Conservation (phyloP, 2,888 invertebrate genomes). For the Xestia sexstrigata region DNA sequence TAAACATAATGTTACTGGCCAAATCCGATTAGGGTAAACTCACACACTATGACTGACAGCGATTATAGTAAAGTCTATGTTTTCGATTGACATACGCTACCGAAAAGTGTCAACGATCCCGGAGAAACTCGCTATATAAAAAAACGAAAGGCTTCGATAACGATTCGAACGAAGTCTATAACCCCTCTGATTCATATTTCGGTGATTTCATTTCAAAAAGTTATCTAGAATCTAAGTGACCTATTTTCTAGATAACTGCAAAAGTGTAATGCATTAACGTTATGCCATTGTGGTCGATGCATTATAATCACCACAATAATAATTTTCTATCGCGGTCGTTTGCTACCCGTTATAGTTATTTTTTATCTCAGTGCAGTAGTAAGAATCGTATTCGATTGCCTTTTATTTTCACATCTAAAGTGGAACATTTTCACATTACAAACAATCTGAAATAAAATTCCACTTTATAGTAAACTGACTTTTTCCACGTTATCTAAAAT, state of each 20-base stretch:
- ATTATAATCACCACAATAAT: constrained; percentile 17
- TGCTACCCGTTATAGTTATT: not conserved
- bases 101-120: no score
- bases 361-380: not conserved
- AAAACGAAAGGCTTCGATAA: not conserved
- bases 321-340: not conserved
- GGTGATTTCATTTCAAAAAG: not conserved
- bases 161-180: not conserved
- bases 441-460: not conserved
- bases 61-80: not conserved
- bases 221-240: constrained; percentile 20
- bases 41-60: no score
- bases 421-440: not conserved
- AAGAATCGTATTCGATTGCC: not conserved
- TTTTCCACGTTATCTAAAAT: constrained; percentile 13
- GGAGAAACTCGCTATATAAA: no score
- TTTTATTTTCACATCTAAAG: not conserved
- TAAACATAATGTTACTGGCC: constrained; percentile 47
- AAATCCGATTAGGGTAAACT: constrained; percentile 34
- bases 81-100: not conserved
- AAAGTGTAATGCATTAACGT: constrained; percentile 2
- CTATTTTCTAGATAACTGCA: constrained; percentile 17
- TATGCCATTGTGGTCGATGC: constrained; percentile 23
- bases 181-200: not conserved
- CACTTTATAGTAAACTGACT: not conserved